Percentiles rank a stretch among this genome's conserved stretches.
These are phyloP conservation scores for Sebastes minor DNA, from an alignment of 2,797 vertebrate species.

Conservation along the genomic window DNA sequence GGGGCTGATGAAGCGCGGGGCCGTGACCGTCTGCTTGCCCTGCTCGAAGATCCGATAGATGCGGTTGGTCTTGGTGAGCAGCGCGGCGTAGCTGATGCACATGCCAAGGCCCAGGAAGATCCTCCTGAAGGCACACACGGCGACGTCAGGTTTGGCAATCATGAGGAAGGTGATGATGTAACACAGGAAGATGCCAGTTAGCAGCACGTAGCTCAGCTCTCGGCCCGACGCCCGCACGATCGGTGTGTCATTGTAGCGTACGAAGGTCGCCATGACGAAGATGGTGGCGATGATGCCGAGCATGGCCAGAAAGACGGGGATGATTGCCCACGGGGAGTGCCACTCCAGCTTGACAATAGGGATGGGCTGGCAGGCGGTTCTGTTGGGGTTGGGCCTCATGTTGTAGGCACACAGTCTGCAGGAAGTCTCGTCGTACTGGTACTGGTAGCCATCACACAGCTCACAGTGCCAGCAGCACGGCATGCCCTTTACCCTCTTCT, in stretches of 20 bases:
- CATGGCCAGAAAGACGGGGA: slow-evolving; percentile 97
- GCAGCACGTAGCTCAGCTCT: slow-evolving; percentile 96
- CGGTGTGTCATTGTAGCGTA: slow-evolving; percentile 96
- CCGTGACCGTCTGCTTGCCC: slow-evolving; percentile 96
- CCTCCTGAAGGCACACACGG: slow-evolving; percentile 94
- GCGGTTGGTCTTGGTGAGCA: slow-evolving; percentile 97
- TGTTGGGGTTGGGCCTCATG: slow-evolving; percentile 93
- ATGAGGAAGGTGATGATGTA: slow-evolving; percentile 99
- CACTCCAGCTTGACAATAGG: slow-evolving; percentile 98
- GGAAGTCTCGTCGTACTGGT: slow-evolving; percentile 93
- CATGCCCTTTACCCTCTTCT: slow-evolving; percentile 97
- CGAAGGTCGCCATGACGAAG: slow-evolving; percentile 96
- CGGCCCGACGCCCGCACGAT: slow-evolving; percentile 96
- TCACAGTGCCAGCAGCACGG: slow-evolving; percentile 99
- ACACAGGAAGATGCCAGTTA: slow-evolving; percentile 97
- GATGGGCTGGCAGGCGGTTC: slow-evolving; percentile 93
- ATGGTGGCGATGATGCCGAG: slow-evolving; percentile 97
- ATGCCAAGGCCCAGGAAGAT: slow-evolving; percentile 97
- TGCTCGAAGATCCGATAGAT: slow-evolving; percentile 99
- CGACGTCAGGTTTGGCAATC: slow-evolving; percentile 95
- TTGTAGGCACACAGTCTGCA: slow-evolving; percentile 94
- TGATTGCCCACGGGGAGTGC: slow-evolving; percentile 97
- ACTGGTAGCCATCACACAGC: slow-evolving; percentile 95
- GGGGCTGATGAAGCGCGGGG: slow-evolving; percentile 96
- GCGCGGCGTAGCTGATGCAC: slow-evolving; percentile 98